Conservation (phyloP, 2,888 invertebrate genomes). For the Hyposoter dolosus region DNA sequence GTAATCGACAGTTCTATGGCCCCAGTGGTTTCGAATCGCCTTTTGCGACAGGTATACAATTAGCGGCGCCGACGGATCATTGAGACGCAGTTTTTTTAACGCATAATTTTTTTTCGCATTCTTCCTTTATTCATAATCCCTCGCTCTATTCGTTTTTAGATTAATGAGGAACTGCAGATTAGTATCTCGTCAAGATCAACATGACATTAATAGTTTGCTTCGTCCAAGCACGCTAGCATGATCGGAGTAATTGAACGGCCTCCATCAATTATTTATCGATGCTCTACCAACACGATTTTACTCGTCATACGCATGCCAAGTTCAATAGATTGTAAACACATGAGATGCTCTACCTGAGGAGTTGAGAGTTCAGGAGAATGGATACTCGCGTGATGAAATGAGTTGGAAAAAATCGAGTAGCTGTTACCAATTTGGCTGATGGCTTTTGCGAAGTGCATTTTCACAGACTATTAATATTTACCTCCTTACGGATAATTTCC, state of each 20-base stretch:
- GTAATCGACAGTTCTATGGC: conserved; percentile 73
- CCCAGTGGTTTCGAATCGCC: conserved; percentile 69
- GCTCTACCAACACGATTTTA: neutral
- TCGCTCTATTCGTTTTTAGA: neutral
- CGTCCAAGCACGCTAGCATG: neutral
- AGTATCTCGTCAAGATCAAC: neutral
- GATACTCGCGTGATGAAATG: conserved; percentile 4
- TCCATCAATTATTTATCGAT: conserved; percentile 40
- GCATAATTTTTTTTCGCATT: neutral
- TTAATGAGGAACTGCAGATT: neutral
- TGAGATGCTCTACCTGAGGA: neutral
- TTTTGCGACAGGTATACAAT: conserved; percentile 30
- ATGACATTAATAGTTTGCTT: neutral
- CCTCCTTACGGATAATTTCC: neutral
- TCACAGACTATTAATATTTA: neutral
- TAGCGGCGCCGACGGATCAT: neutral
- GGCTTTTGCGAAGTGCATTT: neutral
- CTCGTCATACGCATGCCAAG: neutral
- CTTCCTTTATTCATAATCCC: neutral
- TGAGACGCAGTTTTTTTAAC: conserved; percentile 34
- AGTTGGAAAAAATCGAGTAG: conserved; percentile 6
- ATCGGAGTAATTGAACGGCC: conserved; percentile 8
- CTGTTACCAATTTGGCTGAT: neutral
- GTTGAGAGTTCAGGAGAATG: conserved; percentile 27
- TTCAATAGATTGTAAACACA: conserved; percentile 3